Percentiles rank a stretch among this genome's conserved stretches.
Conservation (phyloP, 2,888 invertebrate species). For the Leptopilina drosophilae region DNA sequence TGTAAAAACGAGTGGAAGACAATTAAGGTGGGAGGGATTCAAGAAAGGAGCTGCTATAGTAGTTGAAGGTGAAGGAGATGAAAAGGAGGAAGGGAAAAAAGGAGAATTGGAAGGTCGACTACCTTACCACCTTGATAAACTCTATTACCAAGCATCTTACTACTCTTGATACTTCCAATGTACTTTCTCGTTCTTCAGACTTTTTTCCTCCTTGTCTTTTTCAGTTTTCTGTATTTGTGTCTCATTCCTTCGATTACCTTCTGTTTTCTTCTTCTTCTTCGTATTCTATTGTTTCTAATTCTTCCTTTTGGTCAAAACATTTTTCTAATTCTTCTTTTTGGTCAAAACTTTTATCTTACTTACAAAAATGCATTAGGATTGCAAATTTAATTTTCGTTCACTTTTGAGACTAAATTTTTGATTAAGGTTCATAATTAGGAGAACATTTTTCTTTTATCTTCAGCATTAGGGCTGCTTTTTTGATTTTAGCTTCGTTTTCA, state of each 20-base stretch:
- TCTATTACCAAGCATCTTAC: conserved; percentile 63
- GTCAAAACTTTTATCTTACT: too few relatives aligned
- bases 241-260: not conserved
- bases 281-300: too few relatives aligned
- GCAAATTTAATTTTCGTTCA: too few relatives aligned
- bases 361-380: too few relatives aligned
- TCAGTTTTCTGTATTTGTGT: conserved; percentile 35
- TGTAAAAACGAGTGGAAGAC: conserved; percentile 71
- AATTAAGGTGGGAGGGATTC: conserved; percentile 61
- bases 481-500: too few relatives aligned
- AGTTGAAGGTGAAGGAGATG: conserved; percentile 43
- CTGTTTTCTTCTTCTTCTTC: conserved; percentile 6
- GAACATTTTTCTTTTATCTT: too few relatives aligned
- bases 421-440: too few relatives aligned
- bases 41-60: conserved; percentile 24
- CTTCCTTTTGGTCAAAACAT: too few relatives aligned
- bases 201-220: conserved; percentile 10
- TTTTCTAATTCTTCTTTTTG: too few relatives aligned
- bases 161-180: conserved; percentile 51
- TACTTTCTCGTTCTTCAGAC: conserved; percentile 45
- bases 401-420: too few relatives aligned
- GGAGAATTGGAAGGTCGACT: conserved; percentile 65
- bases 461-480: too few relatives aligned
- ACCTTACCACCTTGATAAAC: conserved; percentile 65
- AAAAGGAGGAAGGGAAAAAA: conserved; percentile 46